Evolutionary conservation across 2,888 invertebrate genomes (phyloP), one percentile per base, ranked within the genome.

Genomic region (Hydrotaea diabolus): DNA sequence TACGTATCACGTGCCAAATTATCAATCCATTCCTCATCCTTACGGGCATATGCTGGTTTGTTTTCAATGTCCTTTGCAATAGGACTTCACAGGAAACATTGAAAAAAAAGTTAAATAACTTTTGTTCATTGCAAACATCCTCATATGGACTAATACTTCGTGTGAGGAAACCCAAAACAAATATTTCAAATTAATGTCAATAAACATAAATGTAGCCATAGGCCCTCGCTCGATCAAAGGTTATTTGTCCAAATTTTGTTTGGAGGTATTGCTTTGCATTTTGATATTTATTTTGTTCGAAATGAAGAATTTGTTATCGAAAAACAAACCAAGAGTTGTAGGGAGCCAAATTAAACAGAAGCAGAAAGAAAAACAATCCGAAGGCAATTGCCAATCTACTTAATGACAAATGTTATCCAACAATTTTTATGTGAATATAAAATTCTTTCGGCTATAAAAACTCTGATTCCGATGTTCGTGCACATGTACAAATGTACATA

Each of bases 401-500:
- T 66, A 66, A 66, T 66, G 21, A n/a, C 59, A 66, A 43, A 66
- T 19, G 8, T 15, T 39, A 64, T 7, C 5, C 4, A 43, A 66
- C 8, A 11, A 66, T 66, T 64, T 64, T 66, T 66, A 66, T 66
- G 66, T 0, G 39, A 66, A 66, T 19, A 39, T 66, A 39, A 66
- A 66, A 66, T 66, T 66, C 66, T 17, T 13, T 62, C n/a, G 66
- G 66, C n/a, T 19, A 66, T 66, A 66, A 66, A 64, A 66, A 66
- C 66, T 43, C 21, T 23, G 66, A 66, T 66, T 66, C 43, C 17
- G 17, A 66, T 66, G 66, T 66, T 43, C 66, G 43, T 43, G 43
- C 31, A 55, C 21, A 55, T 11, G 8, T 17, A 55, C n/a, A 23
- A 0, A 55, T 55, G 17, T 21, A n/a, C 19, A 53, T 2, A 19